Percentiles rank a stretch among this genome's conserved stretches.
These are phyloP conservation scores for Chaetodon trifascialis DNA, from an alignment of 2,113 vertebrate genomes.

Conservation along the genomic window DNA sequence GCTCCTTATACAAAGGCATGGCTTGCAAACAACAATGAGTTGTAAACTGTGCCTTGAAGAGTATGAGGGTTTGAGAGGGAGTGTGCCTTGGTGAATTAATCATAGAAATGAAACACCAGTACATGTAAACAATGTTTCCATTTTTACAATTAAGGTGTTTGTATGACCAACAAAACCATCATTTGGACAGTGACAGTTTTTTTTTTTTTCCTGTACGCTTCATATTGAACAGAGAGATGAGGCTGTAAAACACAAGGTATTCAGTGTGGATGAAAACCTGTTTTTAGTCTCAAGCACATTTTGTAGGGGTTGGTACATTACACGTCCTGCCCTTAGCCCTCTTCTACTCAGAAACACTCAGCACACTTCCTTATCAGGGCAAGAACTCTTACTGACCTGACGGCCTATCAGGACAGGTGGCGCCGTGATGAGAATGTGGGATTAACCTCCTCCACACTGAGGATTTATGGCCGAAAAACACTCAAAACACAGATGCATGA, in stretches of 20 bases:
- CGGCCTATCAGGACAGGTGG: constrained; percentile 16
- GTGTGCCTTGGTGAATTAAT: background rate
- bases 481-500: background rate
- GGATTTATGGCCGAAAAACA: background rate
- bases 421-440: constrained; percentile 14
- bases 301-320: background rate
- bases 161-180: background rate
- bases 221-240: background rate
- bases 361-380: background rate
- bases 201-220: too few relatives aligned
- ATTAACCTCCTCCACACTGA: constrained; percentile 9
- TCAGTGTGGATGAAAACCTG: background rate
- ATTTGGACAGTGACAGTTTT: background rate
- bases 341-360: background rate
- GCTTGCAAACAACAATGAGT: background rate
- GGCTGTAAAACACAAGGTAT: background rate
- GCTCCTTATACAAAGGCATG: background rate
- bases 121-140: background rate
- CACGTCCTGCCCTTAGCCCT: background rate
- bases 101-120: background rate
- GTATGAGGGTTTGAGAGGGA: background rate
- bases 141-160: background rate
- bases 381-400: background rate
- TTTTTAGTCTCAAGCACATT: background rate
- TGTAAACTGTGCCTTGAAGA: background rate